Conservation (phyloP, 64 coral and sea anemone genomes). For the Montipora efflorescens region DNA sequence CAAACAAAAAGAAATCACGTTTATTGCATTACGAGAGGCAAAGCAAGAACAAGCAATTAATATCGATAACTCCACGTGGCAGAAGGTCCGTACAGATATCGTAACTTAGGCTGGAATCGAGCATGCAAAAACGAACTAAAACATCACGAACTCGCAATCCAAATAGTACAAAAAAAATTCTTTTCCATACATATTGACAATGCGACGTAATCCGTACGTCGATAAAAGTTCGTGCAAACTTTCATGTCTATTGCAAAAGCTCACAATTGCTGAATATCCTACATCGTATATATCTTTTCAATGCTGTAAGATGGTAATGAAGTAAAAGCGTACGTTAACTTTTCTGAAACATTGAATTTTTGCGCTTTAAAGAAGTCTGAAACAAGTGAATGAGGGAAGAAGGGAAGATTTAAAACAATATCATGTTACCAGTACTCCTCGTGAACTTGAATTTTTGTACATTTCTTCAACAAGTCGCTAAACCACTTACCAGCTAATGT, state of each 20-base stretch:
- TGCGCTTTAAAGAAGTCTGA: too few relatives aligned
- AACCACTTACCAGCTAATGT: too few relatives aligned
- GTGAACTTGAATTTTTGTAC: background rate
- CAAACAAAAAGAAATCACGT: background rate
- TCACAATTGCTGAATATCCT: background rate
- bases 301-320: too few relatives aligned
- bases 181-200: background rate
- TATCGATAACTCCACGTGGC: background rate
- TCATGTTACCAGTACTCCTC: background rate
- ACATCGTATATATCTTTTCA: too few relatives aligned
- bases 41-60: background rate
- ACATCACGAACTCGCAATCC: background rate
- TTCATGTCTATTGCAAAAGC: background rate
- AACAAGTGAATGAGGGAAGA: too few relatives aligned
- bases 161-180: background rate
- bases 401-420: too few relatives aligned
- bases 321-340: too few relatives aligned
- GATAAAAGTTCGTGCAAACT: slow-evolving; percentile 9
- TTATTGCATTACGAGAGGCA: background rate
- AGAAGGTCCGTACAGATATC: background rate
- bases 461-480: background rate
- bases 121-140: background rate
- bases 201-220: background rate
- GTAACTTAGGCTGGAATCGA: too few relatives aligned
- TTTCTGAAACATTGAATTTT: too few relatives aligned